Evolutionary conservation across 37 sponge, comb jelly and placozoan species (phyloP), one percentile per base, ranked within the genome.

Genomic region (Aphrocallistes beatrix): DNA sequence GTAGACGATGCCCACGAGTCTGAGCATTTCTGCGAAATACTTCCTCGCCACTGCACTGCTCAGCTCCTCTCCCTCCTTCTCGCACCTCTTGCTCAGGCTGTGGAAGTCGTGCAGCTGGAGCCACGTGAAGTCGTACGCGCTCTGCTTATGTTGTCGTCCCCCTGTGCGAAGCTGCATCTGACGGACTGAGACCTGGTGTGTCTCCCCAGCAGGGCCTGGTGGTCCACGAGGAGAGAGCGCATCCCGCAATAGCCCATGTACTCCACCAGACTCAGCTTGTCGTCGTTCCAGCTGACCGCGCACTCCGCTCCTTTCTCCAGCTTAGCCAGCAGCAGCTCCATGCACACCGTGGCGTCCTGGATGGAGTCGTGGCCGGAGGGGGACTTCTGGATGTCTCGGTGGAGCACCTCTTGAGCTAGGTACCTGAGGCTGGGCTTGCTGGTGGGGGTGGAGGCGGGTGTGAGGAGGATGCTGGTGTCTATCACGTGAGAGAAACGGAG

Each of bases 281-380:
- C 37, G 10, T 83, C 51, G 16, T 81, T 51, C 85, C 48, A 86
- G 0, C 83, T 8, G 0, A 93, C 39, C 81, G 51, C 51, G 38
- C 82, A 85, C 1, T 48, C 51, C 1, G 86, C 81, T 0, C 94
- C 93, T 0, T 85, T 49, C 19, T 47, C 45, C 0, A 94, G 49
- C 88, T 94, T 97, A 37, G 84, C 49, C 84, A 85, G 82, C 8
- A 98, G 93, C 75, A 98, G 87, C 49, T 89, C 84, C 99, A 98
- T 95, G 81, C 91, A 90, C 1, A 91, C 51, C 39, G 36, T 81
- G 8, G 99, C 99, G 89, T 98, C 99, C 36, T 92, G 93, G 0
- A 89, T 75, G 0, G 99, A 91, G 39, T 82, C 49, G 85, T 98
- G 99, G 0, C 99, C 99, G 37, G 25, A 38, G 1, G 37, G 30